Evolutionary conservation across 2,113 vertebrate genomes (phyloP), one percentile per base, ranked within the genome.

Genomic region (Prietella phreatophila): DNA sequence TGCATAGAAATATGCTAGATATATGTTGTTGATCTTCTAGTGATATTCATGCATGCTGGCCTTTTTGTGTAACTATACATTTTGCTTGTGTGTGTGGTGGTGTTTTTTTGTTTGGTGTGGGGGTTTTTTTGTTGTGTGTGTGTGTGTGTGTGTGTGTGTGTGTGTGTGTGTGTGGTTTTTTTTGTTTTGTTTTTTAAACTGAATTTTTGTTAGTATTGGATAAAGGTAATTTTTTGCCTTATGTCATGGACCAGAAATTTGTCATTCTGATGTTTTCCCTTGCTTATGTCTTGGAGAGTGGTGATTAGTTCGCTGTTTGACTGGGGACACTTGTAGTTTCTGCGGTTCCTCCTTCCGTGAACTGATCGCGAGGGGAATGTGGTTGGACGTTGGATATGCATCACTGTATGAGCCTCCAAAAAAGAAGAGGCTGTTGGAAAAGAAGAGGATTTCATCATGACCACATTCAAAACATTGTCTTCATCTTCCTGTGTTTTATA

Each of bases 171-270:
- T 39, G 39, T 39, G 2, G 39, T 39, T 39, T 36, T 63, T 22
- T 87, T 25, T 36, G 60, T 33, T 71, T 89, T 87, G 65, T 88
- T 47, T n/a, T n/a, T n/a, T n/a, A n/a, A n/a, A 15, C 8, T 39
- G 58, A 47, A 73, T 36, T 58, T 89, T 90, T 50, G 56, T 73
- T 86, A 42, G 65, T 88, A 33, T 85, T 86, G 86, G 87, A 86
- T 83, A 89, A 83, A 88, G 65, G 87, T 85, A 61, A 86, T 67
- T 39, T 91, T 81, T 90, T 86, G 88, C 90, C 91, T 92, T 93
- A 91, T 65, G 69, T 87, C 55, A 89, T 81, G 82, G 56, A 85
- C 79, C 80, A 78, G 67, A 75, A 33, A 69, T 91, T 47, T 63
- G 30, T 81, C 19, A 13, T 81, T 58, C 30, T 30, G 60, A 53